These are phyloP conservation scores for Blennius ocellaris DNA, from an alignment of 2,113 vertebrate genomes.

Conservation along the genomic window DNA sequence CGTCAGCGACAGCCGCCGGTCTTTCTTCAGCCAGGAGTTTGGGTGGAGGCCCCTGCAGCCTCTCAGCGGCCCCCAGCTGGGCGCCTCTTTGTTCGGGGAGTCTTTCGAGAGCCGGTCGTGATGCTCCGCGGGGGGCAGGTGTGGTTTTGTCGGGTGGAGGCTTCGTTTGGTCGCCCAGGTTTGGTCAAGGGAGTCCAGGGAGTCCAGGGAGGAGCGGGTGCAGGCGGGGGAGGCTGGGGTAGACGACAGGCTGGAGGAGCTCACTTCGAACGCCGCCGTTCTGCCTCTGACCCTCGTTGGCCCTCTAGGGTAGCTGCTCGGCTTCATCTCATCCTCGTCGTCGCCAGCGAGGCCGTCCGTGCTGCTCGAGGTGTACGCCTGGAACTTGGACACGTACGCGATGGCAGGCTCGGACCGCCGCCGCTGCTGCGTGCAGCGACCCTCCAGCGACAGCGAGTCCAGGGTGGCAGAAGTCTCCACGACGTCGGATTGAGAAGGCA, in stretches of 20 bases:
- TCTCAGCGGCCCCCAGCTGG: constrained; percentile 73
- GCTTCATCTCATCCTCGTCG: constrained; percentile 33
- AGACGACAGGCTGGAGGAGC: constrained; percentile 89
- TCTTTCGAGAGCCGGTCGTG: constrained; percentile 19
- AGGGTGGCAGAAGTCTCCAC: constrained; percentile 27
- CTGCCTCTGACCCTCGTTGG: neutral
- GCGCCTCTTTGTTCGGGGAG: constrained; percentile 69
- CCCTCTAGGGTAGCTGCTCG: neutral
- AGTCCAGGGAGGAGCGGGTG: constrained; percentile 86
- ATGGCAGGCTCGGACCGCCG: constrained; percentile 90
- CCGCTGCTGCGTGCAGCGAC: constrained; percentile 81
- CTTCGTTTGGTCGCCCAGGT: constrained; percentile 1
- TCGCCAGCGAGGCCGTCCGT: constrained; percentile 79
- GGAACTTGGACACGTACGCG: constrained; percentile 67
- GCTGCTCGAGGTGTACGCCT: constrained; percentile 63
- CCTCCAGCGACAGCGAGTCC: constrained; percentile 53
- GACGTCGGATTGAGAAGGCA: constrained; percentile 40
- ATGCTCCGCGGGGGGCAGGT: neutral
- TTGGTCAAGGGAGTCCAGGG: constrained; percentile 81
- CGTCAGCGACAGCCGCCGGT: constrained; percentile 84
- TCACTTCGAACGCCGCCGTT: constrained; percentile 79
- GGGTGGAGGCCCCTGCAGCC: constrained; percentile 84
- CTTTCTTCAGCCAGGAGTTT: constrained; percentile 87
- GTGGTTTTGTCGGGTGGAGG: constrained; percentile 50
- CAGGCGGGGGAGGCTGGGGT: constrained; percentile 86